Percentiles rank a stretch among this genome's conserved stretches.
Evolutionary conservation across 2,797 vertebrate genomes (phyloP).

Genomic region (Allochrocebus solatus): DNA sequence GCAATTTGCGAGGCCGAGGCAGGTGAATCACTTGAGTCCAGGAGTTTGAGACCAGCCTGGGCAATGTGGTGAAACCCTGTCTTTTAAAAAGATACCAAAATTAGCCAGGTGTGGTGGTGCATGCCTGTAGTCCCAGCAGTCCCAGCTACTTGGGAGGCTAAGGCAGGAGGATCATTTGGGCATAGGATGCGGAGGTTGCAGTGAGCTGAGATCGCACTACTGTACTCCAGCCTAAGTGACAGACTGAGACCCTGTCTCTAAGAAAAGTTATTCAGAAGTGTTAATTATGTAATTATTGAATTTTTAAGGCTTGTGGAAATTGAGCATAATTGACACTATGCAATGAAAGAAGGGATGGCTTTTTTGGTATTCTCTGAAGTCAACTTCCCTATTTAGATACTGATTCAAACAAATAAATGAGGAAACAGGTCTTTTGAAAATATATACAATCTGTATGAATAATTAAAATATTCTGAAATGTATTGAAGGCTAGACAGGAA

Average conservation of each 20-base stretch:
- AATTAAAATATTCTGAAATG: constrained; percentile 36
- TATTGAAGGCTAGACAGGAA: not conserved
- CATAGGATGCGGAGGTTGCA: not conserved
- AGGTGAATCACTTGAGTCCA: not conserved
- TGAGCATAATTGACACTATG: not conserved
- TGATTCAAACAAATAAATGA: not conserved
- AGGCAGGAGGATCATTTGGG: not conserved
- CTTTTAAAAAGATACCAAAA: not conserved
- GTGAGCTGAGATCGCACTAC: not conserved
- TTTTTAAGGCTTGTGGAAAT: not conserved
- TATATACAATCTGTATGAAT: not conserved
- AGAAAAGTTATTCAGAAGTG: not conserved
- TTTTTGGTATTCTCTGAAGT: not conserved
- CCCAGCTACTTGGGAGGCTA: not conserved
- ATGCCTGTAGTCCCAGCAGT: not conserved
- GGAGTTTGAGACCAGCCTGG: not conserved
- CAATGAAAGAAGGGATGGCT: not conserved
- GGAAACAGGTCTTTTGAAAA: not conserved
- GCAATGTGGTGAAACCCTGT: not conserved
- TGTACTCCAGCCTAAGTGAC: not conserved
- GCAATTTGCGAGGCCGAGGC: not conserved
- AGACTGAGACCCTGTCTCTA: not conserved
- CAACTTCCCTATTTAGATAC: constrained; percentile 15
- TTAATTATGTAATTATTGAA: not conserved
- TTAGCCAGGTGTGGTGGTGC: not conserved